Evolutionary conservation across 2,888 invertebrate species (phyloP), one percentile per base, ranked within the genome.

Genomic region (Azorinus chamasolen): DNA sequence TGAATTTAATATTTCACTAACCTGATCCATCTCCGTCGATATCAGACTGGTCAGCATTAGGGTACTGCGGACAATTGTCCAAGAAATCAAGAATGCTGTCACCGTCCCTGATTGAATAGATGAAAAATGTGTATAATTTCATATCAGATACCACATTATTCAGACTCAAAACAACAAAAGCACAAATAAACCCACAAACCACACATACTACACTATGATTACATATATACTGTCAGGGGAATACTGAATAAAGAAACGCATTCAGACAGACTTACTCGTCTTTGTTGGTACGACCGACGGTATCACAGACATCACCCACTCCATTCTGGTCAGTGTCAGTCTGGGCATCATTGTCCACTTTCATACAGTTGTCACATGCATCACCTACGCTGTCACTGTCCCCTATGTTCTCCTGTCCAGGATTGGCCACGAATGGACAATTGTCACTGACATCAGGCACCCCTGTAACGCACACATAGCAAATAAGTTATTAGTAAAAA

Each of bases 321-420:
- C 96, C 95, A 91, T 98, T 98, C 0, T 95, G 95, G 90, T 98
- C 98, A 16, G 94, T 94, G 92, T 98, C 98, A 64, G 95, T 94
- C 91, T 98, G 98, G 83, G 95, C 95, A 0, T 95, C 94, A 93
- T 96, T 87, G 18, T 83, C 39, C 0, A 83, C 74, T 25, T 25
- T 71, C 8, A 72, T 66, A 76, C 90, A 90, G 72, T 90, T 97
- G 92, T 88, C 88, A 81, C 88, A 88, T 32, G 74, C 78, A 55
- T 88, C 87, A 0, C 87, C 87, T 8, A 84, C 75, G 18, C 50
- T 53, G 68, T 88, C 85, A 22, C 63, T 50, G 69, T 86, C 85
- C 0, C 66, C 77, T n/a, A 77, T 74, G 65, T 89, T 86, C 43
- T 95, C 94, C 91, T 98, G 98, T 83, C 95, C 95, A 0, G 95